Conservation (phyloP, 1,140 invertebrate species). For the Diprion similis region DNA sequence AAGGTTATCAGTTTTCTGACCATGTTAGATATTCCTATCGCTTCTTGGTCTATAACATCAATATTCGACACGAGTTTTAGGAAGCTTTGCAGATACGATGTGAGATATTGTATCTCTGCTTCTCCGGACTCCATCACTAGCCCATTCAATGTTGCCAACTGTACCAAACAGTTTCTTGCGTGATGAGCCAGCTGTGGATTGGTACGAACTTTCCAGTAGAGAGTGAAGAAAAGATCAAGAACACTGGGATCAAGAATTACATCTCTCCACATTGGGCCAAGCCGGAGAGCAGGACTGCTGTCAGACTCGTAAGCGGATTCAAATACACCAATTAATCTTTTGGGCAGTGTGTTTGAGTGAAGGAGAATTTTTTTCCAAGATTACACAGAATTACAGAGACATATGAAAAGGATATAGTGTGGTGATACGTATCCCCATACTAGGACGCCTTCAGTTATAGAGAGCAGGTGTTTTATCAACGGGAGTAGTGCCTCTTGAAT, state of each 20-base stretch:
- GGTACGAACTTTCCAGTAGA: constrained; percentile 82
- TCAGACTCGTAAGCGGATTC: constrained; percentile 75
- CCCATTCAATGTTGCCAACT: constrained; percentile 80
- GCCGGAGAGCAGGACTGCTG: constrained; percentile 68
- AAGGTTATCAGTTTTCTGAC: constrained; percentile 70
- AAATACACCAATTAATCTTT: constrained; percentile 74
- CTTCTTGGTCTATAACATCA: constrained; percentile 69
- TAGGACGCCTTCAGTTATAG: constrained; percentile 76
- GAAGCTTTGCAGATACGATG: constrained; percentile 74
- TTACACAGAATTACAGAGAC: constrained; percentile 11
- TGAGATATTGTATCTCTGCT: constrained; percentile 72
- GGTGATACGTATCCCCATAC: constrained; percentile 77
- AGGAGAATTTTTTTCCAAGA: constrained; percentile 47
- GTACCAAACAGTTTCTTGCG: constrained; percentile 80
- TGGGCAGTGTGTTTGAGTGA: constrained; percentile 67
- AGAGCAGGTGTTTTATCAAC: constrained; percentile 71
- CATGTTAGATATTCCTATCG: constrained; percentile 73
- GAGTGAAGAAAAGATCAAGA: constrained; percentile 80
- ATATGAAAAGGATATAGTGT: constrained; percentile 69
- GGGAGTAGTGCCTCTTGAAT: constrained; percentile 62
- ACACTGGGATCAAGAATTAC: constrained; percentile 77
- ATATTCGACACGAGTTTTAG: constrained; percentile 72
- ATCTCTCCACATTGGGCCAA: constrained; percentile 74
- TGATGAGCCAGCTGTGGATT: constrained; percentile 78
- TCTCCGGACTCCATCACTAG: constrained; percentile 67